A percentile compares a stretch with the other conserved stretches of the same genome.
These are phyloP conservation scores for Cyprinodon tularosa DNA, from an alignment of 2,113 vertebrate species.

Conservation along the genomic window DNA sequence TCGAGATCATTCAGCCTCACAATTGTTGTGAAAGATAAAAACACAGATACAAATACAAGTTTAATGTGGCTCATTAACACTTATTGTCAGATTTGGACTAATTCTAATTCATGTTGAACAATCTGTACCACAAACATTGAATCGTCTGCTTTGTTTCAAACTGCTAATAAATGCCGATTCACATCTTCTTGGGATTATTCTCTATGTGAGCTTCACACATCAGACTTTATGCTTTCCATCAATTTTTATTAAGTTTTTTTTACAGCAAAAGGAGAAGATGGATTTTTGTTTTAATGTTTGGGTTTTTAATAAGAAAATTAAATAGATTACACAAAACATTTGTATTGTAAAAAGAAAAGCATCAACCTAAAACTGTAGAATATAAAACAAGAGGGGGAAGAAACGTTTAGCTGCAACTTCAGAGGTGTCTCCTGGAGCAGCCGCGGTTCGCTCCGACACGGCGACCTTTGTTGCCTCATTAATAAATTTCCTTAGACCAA, in stretches of 20 bases:
- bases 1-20: no score
- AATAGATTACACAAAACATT: not conserved
- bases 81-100: not conserved
- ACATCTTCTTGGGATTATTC: not conserved
- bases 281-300: not conserved
- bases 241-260: not conserved
- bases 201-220: not conserved
- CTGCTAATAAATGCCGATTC: not conserved
- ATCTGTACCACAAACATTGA: not conserved
- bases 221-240: not conserved
- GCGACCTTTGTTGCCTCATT: not conserved
- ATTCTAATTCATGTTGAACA: conserved; percentile 10
- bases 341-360: conserved; percentile 54
- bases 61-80: conserved; percentile 45
- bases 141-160: conserved; percentile 10
- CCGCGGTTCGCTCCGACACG: not conserved
- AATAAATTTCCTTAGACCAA: conserved; percentile 1
- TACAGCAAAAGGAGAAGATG: not conserved
- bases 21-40: no score
- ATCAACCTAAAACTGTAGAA: conserved; percentile 49
- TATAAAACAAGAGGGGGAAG: conserved; percentile 49
- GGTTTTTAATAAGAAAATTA: not conserved
- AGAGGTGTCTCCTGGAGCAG: conserved; percentile 4
- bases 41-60: not conserved
- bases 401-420: conserved; percentile 41